Conservation (phyloP, 1,140 invertebrate genomes). For the Ptiloglossa arizonensis region DNA sequence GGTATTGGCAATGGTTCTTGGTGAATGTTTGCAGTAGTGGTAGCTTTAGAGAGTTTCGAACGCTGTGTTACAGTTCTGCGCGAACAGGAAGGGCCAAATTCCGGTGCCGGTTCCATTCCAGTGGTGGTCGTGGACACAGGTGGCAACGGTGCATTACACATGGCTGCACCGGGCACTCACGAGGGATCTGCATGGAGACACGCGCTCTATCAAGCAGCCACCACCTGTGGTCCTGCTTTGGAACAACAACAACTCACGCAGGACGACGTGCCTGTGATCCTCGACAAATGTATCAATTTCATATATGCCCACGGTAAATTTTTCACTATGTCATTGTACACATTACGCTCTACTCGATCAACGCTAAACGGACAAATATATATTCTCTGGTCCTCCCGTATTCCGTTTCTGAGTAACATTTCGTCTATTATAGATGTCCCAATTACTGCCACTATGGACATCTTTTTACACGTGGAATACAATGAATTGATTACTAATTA, state of each 20-base stretch:
- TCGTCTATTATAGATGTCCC: too few relatives aligned
- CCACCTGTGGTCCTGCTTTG: constrained; percentile 88
- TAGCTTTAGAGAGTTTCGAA: neutral
- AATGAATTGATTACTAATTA: too few relatives aligned
- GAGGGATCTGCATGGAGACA: constrained; percentile 85
- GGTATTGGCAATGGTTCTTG: too few relatives aligned
- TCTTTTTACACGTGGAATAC: too few relatives aligned
- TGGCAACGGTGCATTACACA: constrained; percentile 73
- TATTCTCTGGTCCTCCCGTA: too few relatives aligned
- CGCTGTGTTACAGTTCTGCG: constrained; percentile 66
- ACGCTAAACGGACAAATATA: too few relatives aligned
- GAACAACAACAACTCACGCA: constrained; percentile 93
- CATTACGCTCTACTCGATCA: too few relatives aligned
- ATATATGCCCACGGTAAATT: constrained; percentile 90
- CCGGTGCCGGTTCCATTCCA: constrained; percentile 59
- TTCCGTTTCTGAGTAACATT: too few relatives aligned
- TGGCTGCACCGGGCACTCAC: constrained; percentile 69
- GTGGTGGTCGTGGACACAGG: constrained; percentile 75
- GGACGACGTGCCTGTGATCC: constrained; percentile 92
- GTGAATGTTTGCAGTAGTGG: neutral
- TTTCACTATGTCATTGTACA: neutral
- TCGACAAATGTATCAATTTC: constrained; percentile 95
- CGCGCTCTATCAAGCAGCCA: constrained; percentile 87
- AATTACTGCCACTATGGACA: too few relatives aligned
- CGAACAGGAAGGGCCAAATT: constrained; percentile 75